A percentile compares a stretch with the other conserved stretches of the same genome.
Evolutionary conservation across 1,140 invertebrate species (phyloP).

Genomic region (Portunus trituberculatus): DNA sequence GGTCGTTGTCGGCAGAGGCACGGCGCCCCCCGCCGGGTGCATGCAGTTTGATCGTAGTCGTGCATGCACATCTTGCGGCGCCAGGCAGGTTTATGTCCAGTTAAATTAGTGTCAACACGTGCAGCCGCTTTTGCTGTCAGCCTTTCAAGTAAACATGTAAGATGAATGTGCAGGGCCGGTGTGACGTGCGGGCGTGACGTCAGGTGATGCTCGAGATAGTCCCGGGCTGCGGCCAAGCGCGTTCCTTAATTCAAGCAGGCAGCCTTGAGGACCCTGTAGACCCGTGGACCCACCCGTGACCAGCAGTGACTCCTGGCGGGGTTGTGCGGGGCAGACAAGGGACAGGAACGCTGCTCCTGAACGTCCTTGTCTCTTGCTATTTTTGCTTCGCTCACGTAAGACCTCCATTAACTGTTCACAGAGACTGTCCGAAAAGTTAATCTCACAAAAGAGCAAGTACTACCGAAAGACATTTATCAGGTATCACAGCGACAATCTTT

Average conservation of each 20-base stretch:
- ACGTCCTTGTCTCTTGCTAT: too few species aligned
- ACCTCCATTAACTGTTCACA: too few species aligned
- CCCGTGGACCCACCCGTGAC: too few species aligned
- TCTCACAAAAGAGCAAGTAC: background rate
- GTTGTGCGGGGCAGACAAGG: too few species aligned
- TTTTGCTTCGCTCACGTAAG: too few species aligned
- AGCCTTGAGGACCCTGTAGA: too few species aligned
- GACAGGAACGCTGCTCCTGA: too few species aligned
- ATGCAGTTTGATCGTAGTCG: background rate
- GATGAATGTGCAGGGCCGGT: background rate
- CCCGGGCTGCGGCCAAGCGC: background rate
- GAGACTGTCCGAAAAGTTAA: background rate
- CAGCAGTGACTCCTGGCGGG: too few species aligned
- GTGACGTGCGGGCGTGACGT: background rate
- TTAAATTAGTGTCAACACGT: constrained; percentile 38
- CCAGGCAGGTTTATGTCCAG: background rate
- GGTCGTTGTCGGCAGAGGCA: background rate
- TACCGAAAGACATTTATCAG: background rate
- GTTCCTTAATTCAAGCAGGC: background rate
- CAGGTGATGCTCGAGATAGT: background rate
- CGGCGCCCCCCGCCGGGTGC: background rate
- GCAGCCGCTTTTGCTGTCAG: constrained; percentile 8
- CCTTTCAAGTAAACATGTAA: background rate
- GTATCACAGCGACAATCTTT: background rate
- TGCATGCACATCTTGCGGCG: background rate